Evolutionary conservation across 2,113 vertebrate species (phyloP).

Genomic region (Arvicanthis niloticus): DNA sequence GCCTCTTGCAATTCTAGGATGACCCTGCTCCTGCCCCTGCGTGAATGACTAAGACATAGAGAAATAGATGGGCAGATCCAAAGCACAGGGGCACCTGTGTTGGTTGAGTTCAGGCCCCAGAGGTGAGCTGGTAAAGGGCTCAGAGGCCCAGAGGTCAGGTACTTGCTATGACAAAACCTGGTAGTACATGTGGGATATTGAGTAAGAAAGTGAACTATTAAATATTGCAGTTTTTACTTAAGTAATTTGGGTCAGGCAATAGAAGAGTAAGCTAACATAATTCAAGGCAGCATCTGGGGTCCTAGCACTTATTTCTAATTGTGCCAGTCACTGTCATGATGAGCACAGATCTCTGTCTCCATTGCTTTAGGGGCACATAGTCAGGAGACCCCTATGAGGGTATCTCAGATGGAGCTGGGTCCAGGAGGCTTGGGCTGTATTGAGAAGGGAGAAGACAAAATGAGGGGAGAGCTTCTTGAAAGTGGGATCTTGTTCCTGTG

Average conservation of each 20-base stretch:
- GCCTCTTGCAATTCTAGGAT: not conserved
- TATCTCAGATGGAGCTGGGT: not conserved
- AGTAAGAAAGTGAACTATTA: not conserved
- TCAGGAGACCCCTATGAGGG: not conserved
- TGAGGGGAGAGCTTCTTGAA: not conserved
- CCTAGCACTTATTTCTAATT: not conserved
- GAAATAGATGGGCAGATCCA: not conserved
- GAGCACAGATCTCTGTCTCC: not conserved
- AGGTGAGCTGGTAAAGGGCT: not conserved
- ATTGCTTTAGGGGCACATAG: not conserved
- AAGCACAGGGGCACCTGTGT: accelerated
- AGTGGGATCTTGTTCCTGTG: accelerated
- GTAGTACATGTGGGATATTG: too few species aligned
- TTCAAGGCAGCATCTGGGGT: not conserved
- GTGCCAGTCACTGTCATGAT: not conserved
- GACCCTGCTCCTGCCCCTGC: accelerated
- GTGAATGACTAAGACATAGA: too few species aligned
- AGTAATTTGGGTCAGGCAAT: not conserved
- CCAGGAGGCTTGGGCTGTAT: not conserved
- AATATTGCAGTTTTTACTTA: not conserved
- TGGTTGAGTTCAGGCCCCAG: not conserved
- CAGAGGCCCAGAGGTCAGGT: not conserved
- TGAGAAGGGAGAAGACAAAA: not conserved
- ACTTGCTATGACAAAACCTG: not conserved
- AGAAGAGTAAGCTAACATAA: not conserved